These are phyloP conservation scores for Rhyacophila evoluta DNA, from an alignment of 2,888 invertebrate genomes.

Conservation along the genomic window DNA sequence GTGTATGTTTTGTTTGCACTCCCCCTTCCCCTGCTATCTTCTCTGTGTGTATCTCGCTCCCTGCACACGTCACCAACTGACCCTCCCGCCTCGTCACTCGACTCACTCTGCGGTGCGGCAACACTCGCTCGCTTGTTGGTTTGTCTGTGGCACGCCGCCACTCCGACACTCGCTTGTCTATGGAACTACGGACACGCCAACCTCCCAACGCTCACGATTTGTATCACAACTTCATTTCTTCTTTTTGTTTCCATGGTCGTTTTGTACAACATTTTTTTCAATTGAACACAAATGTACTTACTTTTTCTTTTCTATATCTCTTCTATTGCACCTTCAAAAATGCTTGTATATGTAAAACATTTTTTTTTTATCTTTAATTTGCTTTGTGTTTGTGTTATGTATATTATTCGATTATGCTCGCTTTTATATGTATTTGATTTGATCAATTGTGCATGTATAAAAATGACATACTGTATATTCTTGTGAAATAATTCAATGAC, in stretches of 20 bases:
- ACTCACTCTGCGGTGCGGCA: slow-evolving; percentile 26
- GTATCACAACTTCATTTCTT: slow-evolving; percentile 54
- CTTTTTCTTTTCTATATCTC: background rate
- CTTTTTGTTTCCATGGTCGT: slow-evolving; percentile 30
- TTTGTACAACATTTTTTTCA: background rate
- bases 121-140: slow-evolving; percentile 42
- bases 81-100: slow-evolving; percentile 33
- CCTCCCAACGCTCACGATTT: slow-evolving; percentile 44
- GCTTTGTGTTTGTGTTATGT: slow-evolving; percentile 30
- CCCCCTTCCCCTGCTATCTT: slow-evolving; percentile 41
- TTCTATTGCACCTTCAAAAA: slow-evolving; percentile 16
- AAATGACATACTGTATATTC: background rate
- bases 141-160: slow-evolving; percentile 39
- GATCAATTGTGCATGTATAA: slow-evolving; percentile 31
- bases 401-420: slow-evolving; percentile 12
- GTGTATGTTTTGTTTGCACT: slow-evolving; percentile 47
- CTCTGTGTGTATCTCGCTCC: slow-evolving; percentile 43
- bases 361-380: background rate
- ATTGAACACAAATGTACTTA: background rate
- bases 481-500: background rate
- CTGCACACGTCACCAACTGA: slow-evolving; percentile 38
- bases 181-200: slow-evolving; percentile 38
- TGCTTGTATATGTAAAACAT: slow-evolving; percentile 25
- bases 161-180: slow-evolving; percentile 46
- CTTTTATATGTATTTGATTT: slow-evolving; percentile 29